Base-by-base conservation (phyloP, 2,113 vertebrate species). In the Plotosus lineatus region DNA sequence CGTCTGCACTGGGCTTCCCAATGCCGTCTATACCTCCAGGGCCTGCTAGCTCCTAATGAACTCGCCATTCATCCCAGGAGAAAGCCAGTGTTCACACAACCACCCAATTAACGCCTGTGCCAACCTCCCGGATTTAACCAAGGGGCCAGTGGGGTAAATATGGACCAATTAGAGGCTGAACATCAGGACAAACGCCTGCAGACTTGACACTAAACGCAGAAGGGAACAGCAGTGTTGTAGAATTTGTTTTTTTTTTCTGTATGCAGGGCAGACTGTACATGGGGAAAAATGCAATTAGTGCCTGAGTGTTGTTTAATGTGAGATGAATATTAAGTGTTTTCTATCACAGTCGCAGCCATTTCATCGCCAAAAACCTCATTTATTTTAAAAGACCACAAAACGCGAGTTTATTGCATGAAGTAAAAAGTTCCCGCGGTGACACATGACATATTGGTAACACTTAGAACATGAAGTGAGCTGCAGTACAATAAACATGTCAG, bases 1-100 rank as follows among this genome's bases (percentile, higher is more conserved):
- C 15, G 8, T 0, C 44, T 33, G 15, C 44, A 72, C 68, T 28
- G 42, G 66, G 14, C 15, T 74, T 78, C 61, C 78, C 56, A 66
- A 63, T 42, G 46, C 75, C 19, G 61, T 75, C 76, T 21, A 48
- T 56, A 21, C 48, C 33, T 42, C 40, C 75, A 31, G 58, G 51
- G 60, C 56, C 68, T 72, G 75, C 74, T n/a, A 63, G 56, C 60
- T 79, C 75, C 79, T 87, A 84, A 85, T 78, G 83, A 81, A 82
- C 73, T 78, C 84, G 77, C 56, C 58, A 40, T 72, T 63, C 78
- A 33, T 79, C 44, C 65, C 28, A 55, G 40, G 78, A 82, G 17
- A 78, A 78, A 48, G 28, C 38, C 11, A 31, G 40, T 69, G 6
- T 75, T 68, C 55, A 40, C 55, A 40, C 9, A 58, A 50, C 51